phyloP scores from a whole-genome alignment of 1,140 invertebrate species.

The Pentalonia nigronervosa region DNA sequence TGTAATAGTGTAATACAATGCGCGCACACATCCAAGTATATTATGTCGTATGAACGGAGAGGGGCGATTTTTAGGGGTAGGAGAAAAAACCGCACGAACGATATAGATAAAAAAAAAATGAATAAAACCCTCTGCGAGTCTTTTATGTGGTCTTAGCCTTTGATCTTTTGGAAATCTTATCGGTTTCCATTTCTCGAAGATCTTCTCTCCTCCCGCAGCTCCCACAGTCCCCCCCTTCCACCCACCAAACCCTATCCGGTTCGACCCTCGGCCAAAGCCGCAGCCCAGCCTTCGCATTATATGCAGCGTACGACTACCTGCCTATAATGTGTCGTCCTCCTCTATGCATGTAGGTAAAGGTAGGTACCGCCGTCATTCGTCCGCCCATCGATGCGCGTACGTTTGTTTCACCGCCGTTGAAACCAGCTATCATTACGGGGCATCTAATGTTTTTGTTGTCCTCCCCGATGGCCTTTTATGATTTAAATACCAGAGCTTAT shows the following conservation, averaged over 20 bases:
- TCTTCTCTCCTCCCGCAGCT: conserved; percentile 15
- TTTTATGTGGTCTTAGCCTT: conserved; percentile 55
- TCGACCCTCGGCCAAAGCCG: not conserved
- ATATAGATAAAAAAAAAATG: conserved; percentile 23
- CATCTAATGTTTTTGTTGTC: conserved; percentile 57
- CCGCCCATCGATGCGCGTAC: conserved; percentile 17
- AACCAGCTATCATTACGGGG: conserved; percentile 39
- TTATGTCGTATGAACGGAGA: not conserved
- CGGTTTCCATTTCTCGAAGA: conserved; percentile 54
- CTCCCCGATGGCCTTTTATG: conserved; percentile 27
- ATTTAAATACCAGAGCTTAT: conserved; percentile 2
- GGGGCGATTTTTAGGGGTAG: not conserved
- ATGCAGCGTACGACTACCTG: not conserved
- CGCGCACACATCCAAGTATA: not conserved
- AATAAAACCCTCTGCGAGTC: not conserved
- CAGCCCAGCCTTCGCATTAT: not conserved
- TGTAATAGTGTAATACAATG: not conserved
- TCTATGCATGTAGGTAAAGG: no score
- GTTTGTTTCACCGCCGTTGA: conserved; percentile 13
- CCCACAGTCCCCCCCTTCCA: not conserved
- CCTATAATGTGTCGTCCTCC: not conserved
- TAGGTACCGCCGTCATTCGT: not conserved
- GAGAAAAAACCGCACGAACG: conserved; percentile 1
- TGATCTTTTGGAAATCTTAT: conserved; percentile 53
- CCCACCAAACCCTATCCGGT: not conserved